Conservation (phyloP, 2,888 invertebrate genomes). For the Liopterus haemorrhoidalis region DNA sequence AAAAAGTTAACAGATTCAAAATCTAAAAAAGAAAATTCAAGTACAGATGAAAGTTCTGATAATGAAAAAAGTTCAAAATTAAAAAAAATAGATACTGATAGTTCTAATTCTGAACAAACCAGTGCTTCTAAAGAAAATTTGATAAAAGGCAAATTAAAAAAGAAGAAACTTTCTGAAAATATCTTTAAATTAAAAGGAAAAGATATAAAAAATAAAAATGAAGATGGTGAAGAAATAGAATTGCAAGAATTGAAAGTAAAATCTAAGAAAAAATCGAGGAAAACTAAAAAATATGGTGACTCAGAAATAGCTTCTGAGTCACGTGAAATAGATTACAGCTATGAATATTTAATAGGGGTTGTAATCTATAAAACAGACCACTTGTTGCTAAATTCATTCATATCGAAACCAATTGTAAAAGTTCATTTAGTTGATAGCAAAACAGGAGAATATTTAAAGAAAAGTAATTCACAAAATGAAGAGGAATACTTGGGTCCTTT, state of each 20-base stretch:
- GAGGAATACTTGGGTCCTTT: slow-evolving; percentile 54
- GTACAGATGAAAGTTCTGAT: neutral
- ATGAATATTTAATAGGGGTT: slow-evolving; percentile 47
- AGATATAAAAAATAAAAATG: neutral
- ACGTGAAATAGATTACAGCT: slow-evolving; percentile 25
- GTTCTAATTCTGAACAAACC: neutral
- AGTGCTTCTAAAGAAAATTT: neutral
- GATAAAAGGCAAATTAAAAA: neutral
- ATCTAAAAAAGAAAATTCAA: neutral
- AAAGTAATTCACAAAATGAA: slow-evolving; percentile 45
- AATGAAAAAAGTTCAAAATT: neutral
- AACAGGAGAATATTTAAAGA: slow-evolving; percentile 51
- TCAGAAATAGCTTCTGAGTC: slow-evolving; percentile 1
- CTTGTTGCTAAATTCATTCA: slow-evolving; percentile 52
- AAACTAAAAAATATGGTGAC: slow-evolving; percentile 7
- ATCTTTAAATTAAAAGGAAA: neutral
- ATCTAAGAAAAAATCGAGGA: slow-evolving; percentile 7
- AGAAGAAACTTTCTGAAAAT: neutral
- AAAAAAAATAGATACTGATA: neutral
- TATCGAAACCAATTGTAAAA: slow-evolving; percentile 58
- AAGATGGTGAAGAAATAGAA: neutral
- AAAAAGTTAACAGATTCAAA: no score
- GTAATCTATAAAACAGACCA: slow-evolving; percentile 55
- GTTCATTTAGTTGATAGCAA: slow-evolving; percentile 54
- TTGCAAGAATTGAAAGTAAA: slow-evolving; percentile 1